A percentile compares a stretch with the other conserved stretches of the same genome.
Conservation (phyloP, 1,140 invertebrate species). For the Phenacoccus solenopsis region DNA sequence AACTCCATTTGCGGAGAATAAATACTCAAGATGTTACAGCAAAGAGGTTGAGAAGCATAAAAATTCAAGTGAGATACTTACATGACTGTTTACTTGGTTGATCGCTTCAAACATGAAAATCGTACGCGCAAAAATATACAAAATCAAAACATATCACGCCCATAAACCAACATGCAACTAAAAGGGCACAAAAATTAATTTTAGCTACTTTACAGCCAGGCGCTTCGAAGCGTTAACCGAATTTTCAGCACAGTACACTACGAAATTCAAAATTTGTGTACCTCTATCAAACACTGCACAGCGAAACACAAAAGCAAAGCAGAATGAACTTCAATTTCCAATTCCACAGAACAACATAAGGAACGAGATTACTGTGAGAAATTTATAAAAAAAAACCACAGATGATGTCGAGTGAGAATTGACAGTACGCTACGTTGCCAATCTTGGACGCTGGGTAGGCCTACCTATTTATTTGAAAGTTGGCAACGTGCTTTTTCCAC, state of each 20-base stretch:
- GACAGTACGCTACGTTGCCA: no score
- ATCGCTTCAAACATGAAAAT: neutral
- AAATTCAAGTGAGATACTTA: no score
- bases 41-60: no score
- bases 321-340: neutral
- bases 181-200: neutral
- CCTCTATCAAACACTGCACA: neutral
- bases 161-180: neutral
- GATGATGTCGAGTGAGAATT: no score
- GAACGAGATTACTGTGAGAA: no score
- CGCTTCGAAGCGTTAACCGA: neutral
- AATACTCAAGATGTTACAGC: no score
- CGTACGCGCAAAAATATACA: neutral
- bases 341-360: neutral
- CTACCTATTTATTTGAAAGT: no score
- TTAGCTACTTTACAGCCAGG: neutral
- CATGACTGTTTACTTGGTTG: neutral
- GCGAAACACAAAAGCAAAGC: neutral
- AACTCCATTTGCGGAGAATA: no score
- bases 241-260: neutral
- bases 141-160: neutral
- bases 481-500: no score
- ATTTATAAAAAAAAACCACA: no score
- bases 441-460: no score
- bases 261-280: neutral